phyloP scores from a whole-genome alignment of 2,888 invertebrate species.

The Drosophila dives region DNA sequence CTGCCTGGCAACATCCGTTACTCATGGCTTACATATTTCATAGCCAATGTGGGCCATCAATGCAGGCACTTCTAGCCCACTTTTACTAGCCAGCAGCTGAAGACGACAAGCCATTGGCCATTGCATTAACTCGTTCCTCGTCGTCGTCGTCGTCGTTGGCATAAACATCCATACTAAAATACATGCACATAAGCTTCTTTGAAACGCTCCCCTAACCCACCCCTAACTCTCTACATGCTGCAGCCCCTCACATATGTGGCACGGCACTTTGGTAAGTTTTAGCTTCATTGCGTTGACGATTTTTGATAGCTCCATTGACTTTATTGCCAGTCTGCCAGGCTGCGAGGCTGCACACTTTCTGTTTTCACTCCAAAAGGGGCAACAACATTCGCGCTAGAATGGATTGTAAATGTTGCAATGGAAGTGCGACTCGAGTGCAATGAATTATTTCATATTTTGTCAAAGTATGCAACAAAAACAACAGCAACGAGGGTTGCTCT shows the following conservation, averaged over 20 bases:
- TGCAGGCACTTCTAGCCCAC: constrained; percentile 52
- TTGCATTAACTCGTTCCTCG: constrained; percentile 61
- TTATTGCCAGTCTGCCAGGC: constrained; percentile 59
- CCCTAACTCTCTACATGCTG: not conserved
- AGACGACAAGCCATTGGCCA: constrained; percentile 51
- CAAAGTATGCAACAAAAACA: constrained; percentile 3
- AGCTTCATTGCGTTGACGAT: constrained; percentile 75
- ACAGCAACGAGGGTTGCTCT: constrained; percentile 36
- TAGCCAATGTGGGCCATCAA: constrained; percentile 32
- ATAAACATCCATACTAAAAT: constrained; percentile 61
- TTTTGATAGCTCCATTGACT: constrained; percentile 80
- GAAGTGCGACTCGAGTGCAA: constrained; percentile 42
- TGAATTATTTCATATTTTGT: constrained; percentile 76
- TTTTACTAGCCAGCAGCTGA: constrained; percentile 48
- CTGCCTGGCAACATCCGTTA: constrained; percentile 25
- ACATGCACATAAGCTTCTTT: constrained; percentile 33
- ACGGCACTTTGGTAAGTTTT: constrained; percentile 68
- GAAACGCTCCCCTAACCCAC: constrained; percentile 1
- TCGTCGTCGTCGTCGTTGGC: constrained; percentile 10
- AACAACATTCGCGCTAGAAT: constrained; percentile 12
- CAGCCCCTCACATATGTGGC: constrained; percentile 43
- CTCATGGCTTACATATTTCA: constrained; percentile 51
- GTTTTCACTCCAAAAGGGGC: constrained; percentile 36
- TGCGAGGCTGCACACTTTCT: constrained; percentile 67
- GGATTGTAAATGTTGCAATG: not conserved